A percentile compares a stretch with the other conserved stretches of the same genome.
These are phyloP conservation scores for Sylvia atricapilla DNA, from an alignment of 2,113 vertebrate species.

Conservation along the genomic window DNA sequence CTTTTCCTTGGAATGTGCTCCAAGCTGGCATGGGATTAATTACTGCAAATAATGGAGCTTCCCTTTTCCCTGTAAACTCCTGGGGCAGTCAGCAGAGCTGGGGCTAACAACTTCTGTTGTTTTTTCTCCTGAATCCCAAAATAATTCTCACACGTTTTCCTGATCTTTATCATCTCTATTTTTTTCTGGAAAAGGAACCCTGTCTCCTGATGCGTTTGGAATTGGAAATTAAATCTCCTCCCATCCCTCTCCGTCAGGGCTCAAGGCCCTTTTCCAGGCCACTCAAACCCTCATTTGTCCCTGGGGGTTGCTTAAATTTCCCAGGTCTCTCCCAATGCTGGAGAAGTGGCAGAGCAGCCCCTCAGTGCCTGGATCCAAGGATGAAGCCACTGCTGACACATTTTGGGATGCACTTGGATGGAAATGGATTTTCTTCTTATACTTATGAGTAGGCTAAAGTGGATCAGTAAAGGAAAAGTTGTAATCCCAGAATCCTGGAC, in stretches of 20 bases:
- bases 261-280: background rate
- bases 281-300: background rate
- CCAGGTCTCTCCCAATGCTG: background rate
- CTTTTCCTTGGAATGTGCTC: background rate
- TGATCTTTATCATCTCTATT: background rate
- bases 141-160: background rate
- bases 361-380: background rate
- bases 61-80: background rate
- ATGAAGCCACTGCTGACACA: background rate
- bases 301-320: background rate
- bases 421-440: background rate
- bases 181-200: background rate
- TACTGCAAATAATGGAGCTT: background rate
- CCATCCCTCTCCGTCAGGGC: background rate
- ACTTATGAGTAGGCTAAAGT: rapidly evolving
- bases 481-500: background rate
- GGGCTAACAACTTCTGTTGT: background rate
- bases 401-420: background rate
- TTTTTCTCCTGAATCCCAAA: background rate
- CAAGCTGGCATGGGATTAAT: no score
- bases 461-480: background rate
- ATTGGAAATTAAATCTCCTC: background rate
- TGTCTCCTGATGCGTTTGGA: background rate
- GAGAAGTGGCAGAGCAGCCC: background rate
- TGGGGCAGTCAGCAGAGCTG: background rate